phyloP scores from a whole-genome alignment of 2,113 vertebrate species.

The Urocitellus parryii region DNA sequence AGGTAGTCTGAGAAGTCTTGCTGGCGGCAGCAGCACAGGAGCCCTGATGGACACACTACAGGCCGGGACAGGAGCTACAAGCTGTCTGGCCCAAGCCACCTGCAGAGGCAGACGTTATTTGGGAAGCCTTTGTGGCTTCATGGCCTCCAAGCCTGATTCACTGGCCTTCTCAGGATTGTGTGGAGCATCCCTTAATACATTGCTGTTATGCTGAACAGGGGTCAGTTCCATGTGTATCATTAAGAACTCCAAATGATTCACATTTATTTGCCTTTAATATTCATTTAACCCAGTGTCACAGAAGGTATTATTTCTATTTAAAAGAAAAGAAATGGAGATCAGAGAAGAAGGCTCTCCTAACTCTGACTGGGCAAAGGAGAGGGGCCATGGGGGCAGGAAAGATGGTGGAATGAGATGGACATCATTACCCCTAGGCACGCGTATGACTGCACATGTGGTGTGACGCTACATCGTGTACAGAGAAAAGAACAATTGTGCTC shows the following conservation, averaged over 20 bases:
- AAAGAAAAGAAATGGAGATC: conserved; percentile 9
- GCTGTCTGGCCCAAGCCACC: not conserved
- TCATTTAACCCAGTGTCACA: not conserved
- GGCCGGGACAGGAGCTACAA: not conserved
- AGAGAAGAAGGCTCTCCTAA: not conserved
- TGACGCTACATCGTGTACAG: too few species aligned
- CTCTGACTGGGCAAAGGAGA: too few species aligned
- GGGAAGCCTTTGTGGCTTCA: not conserved
- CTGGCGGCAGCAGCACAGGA: not conserved
- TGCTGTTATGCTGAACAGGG: not conserved
- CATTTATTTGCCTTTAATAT: conserved; percentile 16
- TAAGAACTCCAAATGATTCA: conserved; percentile 2
- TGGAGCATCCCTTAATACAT: not conserved
- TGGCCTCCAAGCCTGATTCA: not conserved
- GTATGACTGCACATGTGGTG: too few species aligned
- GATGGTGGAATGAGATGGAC: too few species aligned
- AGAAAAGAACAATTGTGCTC: too few species aligned
- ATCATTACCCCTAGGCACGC: too few species aligned
- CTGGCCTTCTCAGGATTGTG: not conserved
- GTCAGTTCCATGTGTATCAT: not conserved
- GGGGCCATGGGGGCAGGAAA: too few species aligned
- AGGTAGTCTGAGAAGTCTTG: not conserved
- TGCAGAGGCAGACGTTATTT: not conserved
- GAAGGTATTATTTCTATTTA: conserved; percentile 10
- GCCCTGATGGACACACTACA: not conserved